Evolutionary conservation across 1,140 invertebrate species (phyloP).

Genomic region (Melanaphis sacchari): DNA sequence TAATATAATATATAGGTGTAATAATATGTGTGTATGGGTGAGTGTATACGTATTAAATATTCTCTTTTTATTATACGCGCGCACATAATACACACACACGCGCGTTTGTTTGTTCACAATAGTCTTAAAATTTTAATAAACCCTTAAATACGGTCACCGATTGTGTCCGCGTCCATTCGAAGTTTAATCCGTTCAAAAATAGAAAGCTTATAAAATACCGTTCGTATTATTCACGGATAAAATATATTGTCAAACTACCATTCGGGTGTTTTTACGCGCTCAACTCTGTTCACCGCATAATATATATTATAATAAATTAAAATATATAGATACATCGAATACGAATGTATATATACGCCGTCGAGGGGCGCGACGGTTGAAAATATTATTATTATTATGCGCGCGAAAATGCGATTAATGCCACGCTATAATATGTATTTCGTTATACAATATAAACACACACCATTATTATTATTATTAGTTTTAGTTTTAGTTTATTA

Average conservation of each 20-base stretch:
- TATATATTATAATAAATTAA: background rate
- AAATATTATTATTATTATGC: background rate
- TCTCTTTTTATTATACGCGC: background rate
- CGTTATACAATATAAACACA: background rate
- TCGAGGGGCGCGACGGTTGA: background rate
- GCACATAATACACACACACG: background rate
- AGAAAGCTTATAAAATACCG: background rate
- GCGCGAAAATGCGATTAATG: background rate
- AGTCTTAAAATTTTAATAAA: background rate
- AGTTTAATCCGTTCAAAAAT: slow-evolving; percentile 24
- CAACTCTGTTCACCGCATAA: background rate
- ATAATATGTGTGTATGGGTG: background rate
- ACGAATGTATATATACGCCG: background rate
- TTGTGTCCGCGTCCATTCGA: background rate
- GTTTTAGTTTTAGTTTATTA: background rate
- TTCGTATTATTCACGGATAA: background rate
- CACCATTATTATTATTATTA: background rate
- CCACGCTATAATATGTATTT: no score
- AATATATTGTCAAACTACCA: background rate
- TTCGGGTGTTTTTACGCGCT: background rate
- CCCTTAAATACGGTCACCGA: slow-evolving; percentile 31
- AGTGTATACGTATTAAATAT: background rate
- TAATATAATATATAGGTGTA: background rate
- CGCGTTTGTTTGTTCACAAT: background rate
- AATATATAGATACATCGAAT: background rate